A percentile compares a stretch with the other conserved stretches of the same genome.
Evolutionary conservation across 2,797 vertebrate genomes (phyloP).

Genomic region (Coluber constrictor): DNA sequence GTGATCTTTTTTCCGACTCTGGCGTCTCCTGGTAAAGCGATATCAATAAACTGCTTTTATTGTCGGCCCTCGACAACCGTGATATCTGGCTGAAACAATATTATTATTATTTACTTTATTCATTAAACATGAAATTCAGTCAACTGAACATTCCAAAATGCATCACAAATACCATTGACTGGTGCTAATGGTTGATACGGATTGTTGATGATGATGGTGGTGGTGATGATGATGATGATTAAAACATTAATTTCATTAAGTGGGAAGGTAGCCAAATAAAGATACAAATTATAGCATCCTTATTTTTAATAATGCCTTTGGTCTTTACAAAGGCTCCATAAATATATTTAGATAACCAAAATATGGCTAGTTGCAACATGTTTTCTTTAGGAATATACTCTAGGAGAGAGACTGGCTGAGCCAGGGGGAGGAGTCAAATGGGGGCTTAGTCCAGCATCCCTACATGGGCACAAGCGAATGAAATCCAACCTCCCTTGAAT

Average conservation of each 20-base stretch:
- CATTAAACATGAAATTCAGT: no score
- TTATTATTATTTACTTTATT: no score
- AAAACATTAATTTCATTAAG: background rate
- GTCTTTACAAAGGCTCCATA: background rate
- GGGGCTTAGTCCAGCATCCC: background rate
- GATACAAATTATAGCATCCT: background rate
- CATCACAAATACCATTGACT: no score
- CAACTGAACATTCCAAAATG: no score
- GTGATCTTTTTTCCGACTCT: no score
- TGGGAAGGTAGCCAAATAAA: background rate
- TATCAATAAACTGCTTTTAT: no score
- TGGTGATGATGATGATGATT: no score
- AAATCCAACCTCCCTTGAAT: background rate
- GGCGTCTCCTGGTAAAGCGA: no score
- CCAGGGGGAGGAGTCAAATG: background rate
- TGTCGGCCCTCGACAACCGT: no score
- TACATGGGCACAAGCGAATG: background rate
- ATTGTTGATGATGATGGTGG: no score
- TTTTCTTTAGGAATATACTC: background rate
- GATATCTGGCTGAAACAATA: no score
- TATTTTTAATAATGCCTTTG: background rate
- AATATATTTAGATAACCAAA: background rate
- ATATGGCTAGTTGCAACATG: background rate
- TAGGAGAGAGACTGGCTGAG: background rate
- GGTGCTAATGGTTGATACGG: no score